These are phyloP conservation scores for Gymnothorax javanicus DNA, from an alignment of 2,797 vertebrate genomes.

Conservation along the genomic window DNA sequence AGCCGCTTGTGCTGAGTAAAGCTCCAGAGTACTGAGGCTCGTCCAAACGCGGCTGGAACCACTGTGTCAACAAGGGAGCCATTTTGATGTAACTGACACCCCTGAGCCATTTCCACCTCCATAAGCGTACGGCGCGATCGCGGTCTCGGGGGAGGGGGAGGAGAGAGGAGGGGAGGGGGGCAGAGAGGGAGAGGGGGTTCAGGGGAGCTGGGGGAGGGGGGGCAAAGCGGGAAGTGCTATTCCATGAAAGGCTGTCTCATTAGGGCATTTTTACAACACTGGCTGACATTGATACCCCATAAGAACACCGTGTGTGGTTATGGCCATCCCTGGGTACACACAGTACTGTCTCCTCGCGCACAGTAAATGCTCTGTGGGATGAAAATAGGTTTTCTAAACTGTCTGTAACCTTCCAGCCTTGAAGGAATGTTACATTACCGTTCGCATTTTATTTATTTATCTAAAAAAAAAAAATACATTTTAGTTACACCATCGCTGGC, in stretches of 20 bases:
- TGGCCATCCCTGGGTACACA: background rate
- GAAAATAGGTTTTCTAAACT: background rate
- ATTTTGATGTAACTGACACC: conserved; percentile 25
- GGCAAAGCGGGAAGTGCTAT: background rate
- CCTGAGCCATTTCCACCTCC: conserved; percentile 21
- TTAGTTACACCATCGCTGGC: background rate
- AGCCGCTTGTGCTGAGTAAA: conserved; percentile 26
- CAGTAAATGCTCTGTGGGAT: conserved; percentile 25
- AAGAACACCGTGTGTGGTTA: conserved; percentile 2
- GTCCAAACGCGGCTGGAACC: conserved; percentile 18
- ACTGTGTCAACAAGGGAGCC: conserved; percentile 31
- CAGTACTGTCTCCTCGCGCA: background rate
- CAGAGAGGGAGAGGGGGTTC: background rate
- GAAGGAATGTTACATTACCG: conserved; percentile 8
- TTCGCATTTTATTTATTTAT: background rate
- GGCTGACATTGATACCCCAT: conserved; percentile 7
- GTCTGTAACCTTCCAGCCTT: background rate
- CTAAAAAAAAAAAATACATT: background rate
- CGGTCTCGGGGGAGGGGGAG: background rate
- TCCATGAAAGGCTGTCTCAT: conserved; percentile 24
- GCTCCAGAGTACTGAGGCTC: conserved; percentile 8
- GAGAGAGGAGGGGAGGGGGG: background rate
- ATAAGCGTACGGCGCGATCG: background rate
- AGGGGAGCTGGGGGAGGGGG: background rate
- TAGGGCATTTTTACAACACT: conserved; percentile 16